Percentiles rank a stretch among this genome's conserved stretches.
These are phyloP conservation scores for Dryobates pubescens DNA, from an alignment of 2,797 vertebrate genomes.

Conservation along the genomic window DNA sequence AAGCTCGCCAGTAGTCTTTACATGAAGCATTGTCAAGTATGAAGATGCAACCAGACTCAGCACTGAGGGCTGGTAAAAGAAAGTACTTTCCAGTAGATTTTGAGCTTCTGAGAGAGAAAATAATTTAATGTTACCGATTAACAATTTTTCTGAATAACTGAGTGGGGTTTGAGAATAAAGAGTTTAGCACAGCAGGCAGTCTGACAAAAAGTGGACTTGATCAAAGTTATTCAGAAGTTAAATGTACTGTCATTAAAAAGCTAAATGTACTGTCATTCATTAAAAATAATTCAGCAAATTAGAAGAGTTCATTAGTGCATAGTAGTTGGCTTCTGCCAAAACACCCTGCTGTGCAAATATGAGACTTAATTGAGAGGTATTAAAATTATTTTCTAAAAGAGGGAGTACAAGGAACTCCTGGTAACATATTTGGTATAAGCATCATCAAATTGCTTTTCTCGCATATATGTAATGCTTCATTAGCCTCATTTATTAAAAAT, in stretches of 20 bases:
- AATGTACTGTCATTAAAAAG: constrained; percentile 58
- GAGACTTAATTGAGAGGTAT: constrained; percentile 65
- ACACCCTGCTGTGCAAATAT: constrained; percentile 68
- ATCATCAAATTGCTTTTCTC: constrained; percentile 1
- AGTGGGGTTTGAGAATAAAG: constrained; percentile 35
- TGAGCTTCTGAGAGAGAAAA: constrained; percentile 27
- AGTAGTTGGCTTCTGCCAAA: constrained; percentile 55
- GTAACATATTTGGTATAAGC: constrained; percentile 15
- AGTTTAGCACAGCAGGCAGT: constrained; percentile 45
- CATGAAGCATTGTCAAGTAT: neutral
- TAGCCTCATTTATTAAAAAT: neutral
- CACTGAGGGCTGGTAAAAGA: neutral
- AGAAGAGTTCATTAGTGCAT: constrained; percentile 60
- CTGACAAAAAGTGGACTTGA: constrained; percentile 53
- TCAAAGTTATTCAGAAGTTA: constrained; percentile 65
- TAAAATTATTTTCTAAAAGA: constrained; percentile 60
- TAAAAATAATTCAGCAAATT: constrained; percentile 70
- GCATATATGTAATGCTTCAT: constrained; percentile 3
- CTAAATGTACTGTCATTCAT: constrained; percentile 58
- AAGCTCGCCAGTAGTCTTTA: constrained; percentile 8
- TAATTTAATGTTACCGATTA: constrained; percentile 41
- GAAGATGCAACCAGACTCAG: neutral
- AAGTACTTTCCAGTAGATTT: constrained; percentile 1
- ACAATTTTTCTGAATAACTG: constrained; percentile 16
- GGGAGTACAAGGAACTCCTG: constrained; percentile 27